Percentiles rank a stretch among this genome's conserved stretches.
phyloP scores from a whole-genome alignment of 1,140 invertebrate genomes.

The Ceratoteleas bidentatus region DNA sequence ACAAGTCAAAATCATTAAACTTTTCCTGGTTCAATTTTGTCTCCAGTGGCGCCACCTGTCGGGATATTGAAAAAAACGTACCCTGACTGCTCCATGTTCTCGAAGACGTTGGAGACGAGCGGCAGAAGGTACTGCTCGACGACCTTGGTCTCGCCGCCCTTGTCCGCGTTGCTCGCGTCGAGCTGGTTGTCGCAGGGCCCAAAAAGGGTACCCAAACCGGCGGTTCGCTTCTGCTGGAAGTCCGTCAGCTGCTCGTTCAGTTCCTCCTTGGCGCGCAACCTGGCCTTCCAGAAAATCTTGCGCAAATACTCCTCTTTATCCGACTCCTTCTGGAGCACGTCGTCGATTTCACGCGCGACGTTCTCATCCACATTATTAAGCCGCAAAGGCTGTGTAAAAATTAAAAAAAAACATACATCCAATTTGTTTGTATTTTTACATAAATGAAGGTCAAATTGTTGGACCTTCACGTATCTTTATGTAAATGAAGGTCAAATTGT shows the following conservation, averaged over 20 bases:
- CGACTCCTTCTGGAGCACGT: conserved; percentile 89
- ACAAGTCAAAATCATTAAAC: too few species aligned
- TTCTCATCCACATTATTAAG: conserved; percentile 92
- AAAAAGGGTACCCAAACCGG: conserved; percentile 94
- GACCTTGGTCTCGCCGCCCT: conserved; percentile 88
- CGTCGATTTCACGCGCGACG: conserved; percentile 93
- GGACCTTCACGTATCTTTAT: too few species aligned
- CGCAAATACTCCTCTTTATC: conserved; percentile 94
- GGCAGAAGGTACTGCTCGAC: conserved; percentile 88
- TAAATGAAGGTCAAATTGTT: too few species aligned
- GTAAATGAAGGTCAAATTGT: too few species aligned
- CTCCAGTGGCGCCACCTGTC: too few species aligned
- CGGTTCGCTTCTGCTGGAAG: conserved; percentile 93
- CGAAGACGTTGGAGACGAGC: conserved; percentile 36
- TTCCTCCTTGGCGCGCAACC: conserved; percentile 91
- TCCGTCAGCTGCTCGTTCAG: conserved; percentile 92
- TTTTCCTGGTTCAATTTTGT: too few species aligned
- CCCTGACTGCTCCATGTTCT: conserved; percentile 86
- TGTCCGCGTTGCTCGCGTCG: conserved; percentile 90
- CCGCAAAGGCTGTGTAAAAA: conserved; percentile 86
- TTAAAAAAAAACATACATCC: not conserved
- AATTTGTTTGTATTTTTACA: too few species aligned
- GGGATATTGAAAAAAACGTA: conserved; percentile 79
- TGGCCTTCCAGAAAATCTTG: conserved; percentile 92
- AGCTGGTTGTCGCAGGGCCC: conserved; percentile 92